Conservation (phyloP, 2,113 vertebrate species). For the Noctilio leporinus region DNA sequence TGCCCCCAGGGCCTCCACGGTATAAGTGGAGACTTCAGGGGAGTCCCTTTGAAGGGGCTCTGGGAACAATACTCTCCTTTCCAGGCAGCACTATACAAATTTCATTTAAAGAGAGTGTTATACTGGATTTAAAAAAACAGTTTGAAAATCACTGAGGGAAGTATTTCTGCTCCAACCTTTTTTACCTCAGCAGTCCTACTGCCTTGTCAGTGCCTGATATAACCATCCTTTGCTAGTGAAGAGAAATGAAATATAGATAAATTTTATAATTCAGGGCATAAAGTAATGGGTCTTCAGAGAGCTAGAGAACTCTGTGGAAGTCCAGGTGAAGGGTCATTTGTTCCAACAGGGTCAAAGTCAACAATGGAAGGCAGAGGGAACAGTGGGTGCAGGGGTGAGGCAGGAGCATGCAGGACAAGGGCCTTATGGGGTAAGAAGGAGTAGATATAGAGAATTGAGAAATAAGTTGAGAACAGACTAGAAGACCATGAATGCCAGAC, state of each 20-base stretch:
- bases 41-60: too few relatives aligned
- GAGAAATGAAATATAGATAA: neutral
- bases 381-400: neutral
- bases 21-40: neutral
- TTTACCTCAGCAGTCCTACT: neutral
- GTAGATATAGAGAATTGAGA: too few relatives aligned
- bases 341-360: neutral
- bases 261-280: neutral
- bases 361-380: neutral
- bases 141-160: neutral
- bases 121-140: neutral
- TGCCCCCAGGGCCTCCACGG: accelerated
- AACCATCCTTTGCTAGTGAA: neutral
- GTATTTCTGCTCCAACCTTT: neutral
- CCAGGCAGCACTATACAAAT: neutral
- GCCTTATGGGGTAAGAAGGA: accelerated
- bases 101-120: neutral
- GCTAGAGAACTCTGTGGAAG: neutral
- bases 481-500: accelerated
- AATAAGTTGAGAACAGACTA: neutral
- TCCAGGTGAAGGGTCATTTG: too few relatives aligned
- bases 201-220: neutral
- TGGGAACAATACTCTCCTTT: neutral
- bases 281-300: neutral
- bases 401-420: neutral